These are phyloP conservation scores for Monochamus alternatus DNA, from an alignment of 2,888 invertebrate species.

Conservation along the genomic window DNA sequence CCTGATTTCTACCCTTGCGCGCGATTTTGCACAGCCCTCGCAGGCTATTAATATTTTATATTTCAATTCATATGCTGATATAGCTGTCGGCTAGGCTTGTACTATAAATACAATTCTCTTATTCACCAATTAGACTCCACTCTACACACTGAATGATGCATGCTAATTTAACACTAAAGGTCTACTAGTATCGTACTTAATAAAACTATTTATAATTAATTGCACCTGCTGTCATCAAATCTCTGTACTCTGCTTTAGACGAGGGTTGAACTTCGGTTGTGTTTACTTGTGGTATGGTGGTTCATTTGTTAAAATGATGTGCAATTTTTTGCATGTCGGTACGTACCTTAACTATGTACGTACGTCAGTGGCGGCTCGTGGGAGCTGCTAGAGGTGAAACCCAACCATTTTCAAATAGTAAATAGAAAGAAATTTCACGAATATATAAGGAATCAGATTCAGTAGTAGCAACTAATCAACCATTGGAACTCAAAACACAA, in stretches of 20 bases:
- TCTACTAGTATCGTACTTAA: conserved; percentile 12
- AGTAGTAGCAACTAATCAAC: too few species aligned
- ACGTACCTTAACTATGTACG: too few species aligned
- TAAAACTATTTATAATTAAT: conserved; percentile 29
- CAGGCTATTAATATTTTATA: conserved; percentile 54
- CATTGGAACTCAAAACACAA: too few species aligned
- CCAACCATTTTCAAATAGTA: too few species aligned
- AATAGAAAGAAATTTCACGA: too few species aligned
- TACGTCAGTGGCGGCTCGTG: too few species aligned
- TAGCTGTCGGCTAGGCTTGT: conserved; percentile 72
- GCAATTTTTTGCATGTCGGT: too few species aligned
- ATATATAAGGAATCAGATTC: too few species aligned
- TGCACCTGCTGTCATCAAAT: neutral
- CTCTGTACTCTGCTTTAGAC: neutral
- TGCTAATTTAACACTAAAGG: conserved; percentile 26
- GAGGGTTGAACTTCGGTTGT: neutral
- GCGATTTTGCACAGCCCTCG: conserved; percentile 44
- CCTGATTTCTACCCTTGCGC: conserved; percentile 49
- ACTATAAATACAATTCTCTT: conserved; percentile 52
- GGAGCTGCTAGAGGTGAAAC: too few species aligned
- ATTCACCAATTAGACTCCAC: conserved; percentile 52
- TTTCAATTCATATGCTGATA: conserved; percentile 68
- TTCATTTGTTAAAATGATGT: too few species aligned
- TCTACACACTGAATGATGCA: conserved; percentile 20
- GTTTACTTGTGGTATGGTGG: neutral